Conservation (phyloP, 2,113 vertebrate genomes). For the Erythrocercus mccallii region DNA sequence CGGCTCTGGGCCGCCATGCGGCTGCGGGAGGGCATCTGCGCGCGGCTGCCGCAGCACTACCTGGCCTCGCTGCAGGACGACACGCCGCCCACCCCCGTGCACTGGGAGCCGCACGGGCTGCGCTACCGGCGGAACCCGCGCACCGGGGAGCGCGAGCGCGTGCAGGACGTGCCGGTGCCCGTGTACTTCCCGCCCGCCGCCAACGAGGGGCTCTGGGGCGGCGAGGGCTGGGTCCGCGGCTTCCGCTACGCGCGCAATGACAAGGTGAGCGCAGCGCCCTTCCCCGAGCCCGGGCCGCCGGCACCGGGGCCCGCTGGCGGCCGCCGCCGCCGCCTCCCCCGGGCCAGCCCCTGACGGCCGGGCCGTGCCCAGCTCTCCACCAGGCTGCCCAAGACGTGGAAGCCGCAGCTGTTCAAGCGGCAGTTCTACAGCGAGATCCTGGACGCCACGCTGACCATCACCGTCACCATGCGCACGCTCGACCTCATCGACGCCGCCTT, state of each 20-base stretch:
- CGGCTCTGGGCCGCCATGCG: slow-evolving; percentile 81
- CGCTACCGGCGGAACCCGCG: slow-evolving; percentile 74
- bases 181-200: slow-evolving; percentile 81
- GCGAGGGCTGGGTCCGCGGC: slow-evolving; percentile 88
- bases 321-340: background rate
- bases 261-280: slow-evolving; percentile 76
- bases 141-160: slow-evolving; percentile 79
- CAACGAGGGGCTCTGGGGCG: slow-evolving; percentile 88
- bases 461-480: slow-evolving; percentile 85
- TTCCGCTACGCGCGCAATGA: slow-evolving; percentile 83
- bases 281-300: fast-evolving
- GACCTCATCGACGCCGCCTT: slow-evolving; percentile 87
- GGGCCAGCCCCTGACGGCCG: background rate
- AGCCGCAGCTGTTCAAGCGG: slow-evolving; percentile 85
- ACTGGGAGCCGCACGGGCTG: slow-evolving; percentile 82
- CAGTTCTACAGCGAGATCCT: slow-evolving; percentile 95
- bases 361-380: slow-evolving; percentile 73
- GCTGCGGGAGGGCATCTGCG: slow-evolving; percentile 80
- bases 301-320: fast-evolving
- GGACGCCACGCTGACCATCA: slow-evolving; percentile 80
- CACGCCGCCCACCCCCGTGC: slow-evolving; percentile 77
- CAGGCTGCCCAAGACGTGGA: slow-evolving; percentile 86
- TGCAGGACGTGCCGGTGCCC: slow-evolving; percentile 87
- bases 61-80: slow-evolving; percentile 72
- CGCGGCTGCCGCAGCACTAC: slow-evolving; percentile 87